Evolutionary conservation across 2,797 vertebrate species (phyloP), one percentile per base, ranked within the genome.

Genomic region (Melanotaenia pygmaea): DNA sequence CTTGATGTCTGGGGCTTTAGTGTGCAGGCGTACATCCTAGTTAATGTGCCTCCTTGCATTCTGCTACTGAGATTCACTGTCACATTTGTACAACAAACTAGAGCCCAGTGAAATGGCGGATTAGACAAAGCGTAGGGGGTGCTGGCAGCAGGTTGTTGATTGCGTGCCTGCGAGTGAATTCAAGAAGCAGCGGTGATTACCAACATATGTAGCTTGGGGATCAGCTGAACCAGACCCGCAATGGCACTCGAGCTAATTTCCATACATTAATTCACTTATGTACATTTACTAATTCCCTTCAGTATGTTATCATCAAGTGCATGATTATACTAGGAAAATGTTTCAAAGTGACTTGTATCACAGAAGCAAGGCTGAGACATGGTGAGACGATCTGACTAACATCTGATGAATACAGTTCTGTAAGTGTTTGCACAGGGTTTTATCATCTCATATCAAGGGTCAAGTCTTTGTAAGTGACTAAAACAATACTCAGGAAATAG

Each of bases 101-200:
- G 82, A 91, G 88, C 86, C 88, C 88, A 90, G 87, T 91, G 87
- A 94, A 90, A 91, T 65, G 75, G 84, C 77, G 90, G 91, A 93
- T 91, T 91, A 92, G 77, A 90, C 85, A 80, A 91, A 85, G 91
- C 78, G 85, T 90, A 81, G 90, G 86, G 89, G 84, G 80, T 85
- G 83, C 89, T 94, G 92, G 90, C 92, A 90, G 85, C 69, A 82
- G 82, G 82, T 84, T 92, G 88, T 90, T 91, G 91, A 68, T 87
- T 94, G 82, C 90, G 89, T 93, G 91, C 89, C 88, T 94, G 84
- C 67, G 78, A 88, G 88, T 85, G 92, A 93, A 94, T 94, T 91
- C 91, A 92, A 87, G 86, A 90, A 85, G 87, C 89, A 89, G 87
- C 80, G 81, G 88, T 86, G 88, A 94, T 94, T 94, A 90, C 88